phyloP scores from a whole-genome alignment of 2,797 vertebrate genomes.

The Toxotes lorentzi region DNA sequence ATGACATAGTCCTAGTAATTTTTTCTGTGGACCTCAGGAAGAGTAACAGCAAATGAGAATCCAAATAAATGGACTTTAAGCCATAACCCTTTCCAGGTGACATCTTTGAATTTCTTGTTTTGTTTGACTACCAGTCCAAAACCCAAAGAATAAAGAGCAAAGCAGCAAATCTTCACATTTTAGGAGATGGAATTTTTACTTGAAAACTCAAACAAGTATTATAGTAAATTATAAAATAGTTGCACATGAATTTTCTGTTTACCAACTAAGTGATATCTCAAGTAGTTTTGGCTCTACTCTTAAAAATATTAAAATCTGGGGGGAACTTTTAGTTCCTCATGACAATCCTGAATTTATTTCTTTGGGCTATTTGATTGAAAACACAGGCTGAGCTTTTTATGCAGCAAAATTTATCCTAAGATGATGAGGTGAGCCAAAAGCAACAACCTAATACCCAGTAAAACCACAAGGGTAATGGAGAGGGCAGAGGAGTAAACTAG shows the following conservation, averaged over 20 bases:
- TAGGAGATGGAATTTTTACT: background rate
- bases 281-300: background rate
- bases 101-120: background rate
- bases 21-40: too few species aligned
- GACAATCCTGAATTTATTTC: background rate
- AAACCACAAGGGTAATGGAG: slow-evolving; percentile 54
- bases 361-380: background rate
- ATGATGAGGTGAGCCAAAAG: slow-evolving; percentile 38
- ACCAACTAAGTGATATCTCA: background rate
- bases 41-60: too few species aligned
- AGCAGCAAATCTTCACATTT: background rate
- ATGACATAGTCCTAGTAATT: too few species aligned
- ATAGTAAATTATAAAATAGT: too few species aligned
- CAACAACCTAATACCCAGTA: slow-evolving; percentile 65
- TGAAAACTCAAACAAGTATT: too few species aligned
- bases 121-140: background rate
- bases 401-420: slow-evolving; percentile 28
- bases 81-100: background rate
- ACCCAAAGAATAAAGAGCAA: background rate
- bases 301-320: background rate
- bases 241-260: background rate
- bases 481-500: slow-evolving; percentile 32
- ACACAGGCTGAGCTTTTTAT: background rate
- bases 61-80: too few species aligned
- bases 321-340: background rate